A percentile compares a stretch with the other conserved stretches of the same genome.
These are phyloP conservation scores for Caenorhabditis panamensis DNA, from an alignment of 2,888 invertebrate species.

Conservation along the genomic window DNA sequence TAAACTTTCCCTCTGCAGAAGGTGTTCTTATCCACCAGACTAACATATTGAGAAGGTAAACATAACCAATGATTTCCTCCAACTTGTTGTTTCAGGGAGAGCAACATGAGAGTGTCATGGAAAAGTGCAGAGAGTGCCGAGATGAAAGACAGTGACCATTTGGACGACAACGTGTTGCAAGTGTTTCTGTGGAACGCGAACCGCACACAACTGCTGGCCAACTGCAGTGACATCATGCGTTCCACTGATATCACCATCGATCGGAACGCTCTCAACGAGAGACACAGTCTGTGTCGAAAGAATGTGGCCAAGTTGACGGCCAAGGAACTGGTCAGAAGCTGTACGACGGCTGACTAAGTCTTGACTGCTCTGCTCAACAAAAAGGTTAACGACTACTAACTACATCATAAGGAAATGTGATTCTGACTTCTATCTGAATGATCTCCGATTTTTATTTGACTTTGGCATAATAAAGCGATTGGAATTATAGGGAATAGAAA, in stretches of 20 bases:
- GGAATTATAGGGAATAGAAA: too few relatives aligned
- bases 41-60: constrained; percentile 59
- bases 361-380: constrained; percentile 57
- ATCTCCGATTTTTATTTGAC: constrained; percentile 18
- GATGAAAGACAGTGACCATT: constrained; percentile 75
- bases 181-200: constrained; percentile 70
- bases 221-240: constrained; percentile 68
- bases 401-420: constrained; percentile 18
- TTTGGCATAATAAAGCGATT: constrained; percentile 23
- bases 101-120: constrained; percentile 74
- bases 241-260: constrained; percentile 75
- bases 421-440: constrained; percentile 9
- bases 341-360: constrained; percentile 76
- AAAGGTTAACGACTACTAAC: too few relatives aligned
- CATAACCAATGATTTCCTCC: background rate
- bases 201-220: constrained; percentile 62
- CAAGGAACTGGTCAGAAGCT: constrained; percentile 74
- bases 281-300: constrained; percentile 68
- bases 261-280: constrained; percentile 67
- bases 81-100: constrained; percentile 50
- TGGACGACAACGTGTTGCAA: constrained; percentile 77
- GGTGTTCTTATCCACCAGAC: constrained; percentile 77
- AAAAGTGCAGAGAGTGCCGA: constrained; percentile 75
- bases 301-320: constrained; percentile 65
- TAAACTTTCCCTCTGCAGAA: constrained; percentile 77